A percentile compares a stretch with the other conserved stretches of the same genome.
Conservation (phyloP, 1,140 invertebrate species). For the Whitmania pigra region DNA sequence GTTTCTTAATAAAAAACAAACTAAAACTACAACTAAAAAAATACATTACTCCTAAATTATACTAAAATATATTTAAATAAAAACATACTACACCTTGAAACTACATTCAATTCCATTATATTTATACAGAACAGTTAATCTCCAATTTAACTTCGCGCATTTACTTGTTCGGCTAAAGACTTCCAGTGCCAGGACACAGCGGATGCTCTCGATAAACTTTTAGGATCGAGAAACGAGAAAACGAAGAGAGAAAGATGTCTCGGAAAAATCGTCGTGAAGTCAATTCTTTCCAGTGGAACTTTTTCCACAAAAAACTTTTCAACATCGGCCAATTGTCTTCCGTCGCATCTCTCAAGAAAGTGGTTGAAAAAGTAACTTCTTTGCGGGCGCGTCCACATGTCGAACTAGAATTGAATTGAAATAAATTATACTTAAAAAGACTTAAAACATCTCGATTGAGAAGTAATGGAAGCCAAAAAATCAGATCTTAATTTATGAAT, state of each 20-base stretch:
- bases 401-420: slow-evolving; percentile 28
- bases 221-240: slow-evolving; percentile 31
- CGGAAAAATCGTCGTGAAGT: slow-evolving; percentile 29
- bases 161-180: slow-evolving; percentile 27
- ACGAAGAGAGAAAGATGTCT: slow-evolving; percentile 29
- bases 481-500: neutral
- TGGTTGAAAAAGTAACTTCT: slow-evolving; percentile 27
- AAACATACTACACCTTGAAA: too few species aligned
- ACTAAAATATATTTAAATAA: too few species aligned
- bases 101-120: too few species aligned
- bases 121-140: too few species aligned
- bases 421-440: neutral
- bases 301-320: slow-evolving; percentile 27
- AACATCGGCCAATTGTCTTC: slow-evolving; percentile 24
- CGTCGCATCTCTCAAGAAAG: slow-evolving; percentile 26
- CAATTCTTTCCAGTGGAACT: slow-evolving; percentile 26
- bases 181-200: slow-evolving; percentile 28
- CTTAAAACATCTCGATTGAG: slow-evolving; percentile 6
- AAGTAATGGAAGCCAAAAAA: neutral
- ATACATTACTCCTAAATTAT: too few species aligned
- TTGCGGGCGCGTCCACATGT: slow-evolving; percentile 30
- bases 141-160: neutral
- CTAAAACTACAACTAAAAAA: too few species aligned
- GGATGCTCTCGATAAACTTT: slow-evolving; percentile 27
- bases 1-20: too few species aligned